Percentiles rank a stretch among this genome's conserved stretches.
Evolutionary conservation across 2,888 invertebrate species (phyloP).

Genomic region (Eurois occulta): DNA sequence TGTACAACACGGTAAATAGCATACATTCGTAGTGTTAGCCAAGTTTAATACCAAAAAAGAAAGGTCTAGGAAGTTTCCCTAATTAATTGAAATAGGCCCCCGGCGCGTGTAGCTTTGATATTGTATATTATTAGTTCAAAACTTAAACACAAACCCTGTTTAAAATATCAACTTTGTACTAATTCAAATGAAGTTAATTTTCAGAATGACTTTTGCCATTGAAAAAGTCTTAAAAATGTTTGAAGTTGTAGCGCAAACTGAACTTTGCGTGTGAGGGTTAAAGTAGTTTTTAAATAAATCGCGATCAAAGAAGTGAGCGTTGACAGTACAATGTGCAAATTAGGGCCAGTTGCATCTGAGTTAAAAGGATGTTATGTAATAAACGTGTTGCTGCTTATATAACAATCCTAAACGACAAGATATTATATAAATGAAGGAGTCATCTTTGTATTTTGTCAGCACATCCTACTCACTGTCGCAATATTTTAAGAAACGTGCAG

Average conservation of each 20-base stretch:
- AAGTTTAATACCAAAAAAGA: not conserved
- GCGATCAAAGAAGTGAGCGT: too few relatives aligned
- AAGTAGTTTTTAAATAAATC: not conserved
- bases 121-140: not conserved
- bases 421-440: not conserved
- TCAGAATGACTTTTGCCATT: not conserved
- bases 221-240: not conserved
- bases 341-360: slow-evolving; percentile 7
- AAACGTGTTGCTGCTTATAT: not conserved
- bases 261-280: not conserved
- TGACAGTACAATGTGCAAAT: slow-evolving; percentile 1
- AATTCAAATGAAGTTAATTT: slow-evolving; percentile 2
- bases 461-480: not conserved
- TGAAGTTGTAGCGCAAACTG: not conserved
- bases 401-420: not conserved
- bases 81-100: not conserved
- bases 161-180: not conserved
- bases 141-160: not conserved
- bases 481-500: not conserved
- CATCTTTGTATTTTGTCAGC: not conserved
- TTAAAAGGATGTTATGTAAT: slow-evolving; percentile 9
- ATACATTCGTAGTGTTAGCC: not conserved
- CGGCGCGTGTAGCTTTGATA: not conserved
- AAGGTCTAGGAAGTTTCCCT: not conserved
- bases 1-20: not conserved